phyloP scores from a whole-genome alignment of 2,797 vertebrate genomes.

The Triplophysa yarkandensis region DNA sequence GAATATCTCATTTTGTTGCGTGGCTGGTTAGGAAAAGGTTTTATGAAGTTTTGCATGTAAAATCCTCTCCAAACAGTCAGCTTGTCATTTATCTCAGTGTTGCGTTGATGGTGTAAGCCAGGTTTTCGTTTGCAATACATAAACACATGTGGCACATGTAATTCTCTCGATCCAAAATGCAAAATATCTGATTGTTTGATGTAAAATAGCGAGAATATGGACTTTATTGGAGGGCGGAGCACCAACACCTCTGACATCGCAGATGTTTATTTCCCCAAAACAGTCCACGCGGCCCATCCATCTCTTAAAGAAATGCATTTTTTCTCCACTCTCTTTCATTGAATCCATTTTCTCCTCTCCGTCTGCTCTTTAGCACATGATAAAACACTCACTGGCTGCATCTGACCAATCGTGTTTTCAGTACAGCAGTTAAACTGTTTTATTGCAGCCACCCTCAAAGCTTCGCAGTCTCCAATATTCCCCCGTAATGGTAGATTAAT shows the following conservation, averaged over 20 bases:
- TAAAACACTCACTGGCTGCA: conserved; percentile 63
- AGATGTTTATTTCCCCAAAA: not conserved
- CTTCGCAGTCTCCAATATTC: conserved; percentile 66
- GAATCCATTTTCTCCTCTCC: conserved; percentile 51
- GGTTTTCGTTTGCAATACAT: not conserved
- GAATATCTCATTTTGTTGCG: not conserved
- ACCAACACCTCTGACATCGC: not conserved
- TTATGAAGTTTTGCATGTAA: not conserved
- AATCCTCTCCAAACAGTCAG: not conserved
- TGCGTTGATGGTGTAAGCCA: not conserved
- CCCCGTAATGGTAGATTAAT: conserved; percentile 70
- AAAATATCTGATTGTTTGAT: not conserved
- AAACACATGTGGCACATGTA: not conserved
- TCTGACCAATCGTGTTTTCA: conserved; percentile 66
- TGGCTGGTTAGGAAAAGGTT: not conserved
- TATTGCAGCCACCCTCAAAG: conserved; percentile 67
- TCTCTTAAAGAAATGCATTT: conserved; percentile 45
- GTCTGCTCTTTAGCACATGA: conserved; percentile 67
- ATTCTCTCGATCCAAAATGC: not conserved
- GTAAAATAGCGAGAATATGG: too few species aligned
- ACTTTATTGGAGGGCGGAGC: not conserved
- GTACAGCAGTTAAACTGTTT: conserved; percentile 70
- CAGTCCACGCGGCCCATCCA: conserved; percentile 25
- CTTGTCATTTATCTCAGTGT: not conserved
- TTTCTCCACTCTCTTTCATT: conserved; percentile 49